phyloP scores from a whole-genome alignment of 2,888 invertebrate species.

The Drosophila paranaensis region DNA sequence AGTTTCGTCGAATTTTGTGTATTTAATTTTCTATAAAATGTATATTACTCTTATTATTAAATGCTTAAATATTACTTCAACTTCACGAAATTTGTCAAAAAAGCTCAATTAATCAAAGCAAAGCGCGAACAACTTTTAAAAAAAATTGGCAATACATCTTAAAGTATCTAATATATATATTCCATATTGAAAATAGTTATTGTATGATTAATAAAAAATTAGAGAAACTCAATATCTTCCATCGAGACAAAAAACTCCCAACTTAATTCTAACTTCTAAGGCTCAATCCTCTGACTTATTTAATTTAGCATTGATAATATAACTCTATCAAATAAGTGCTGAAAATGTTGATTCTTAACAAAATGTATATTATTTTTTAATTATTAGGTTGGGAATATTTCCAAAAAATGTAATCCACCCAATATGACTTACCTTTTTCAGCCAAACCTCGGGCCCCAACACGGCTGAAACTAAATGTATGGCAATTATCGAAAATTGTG shows the following conservation, averaged over 20 bases:
- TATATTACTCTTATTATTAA: background rate
- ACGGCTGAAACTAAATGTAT: constrained; percentile 94
- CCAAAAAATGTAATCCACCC: constrained; percentile 6
- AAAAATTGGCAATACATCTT: constrained; percentile 10
- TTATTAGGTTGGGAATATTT: background rate
- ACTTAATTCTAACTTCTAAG: background rate
- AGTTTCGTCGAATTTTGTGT: background rate
- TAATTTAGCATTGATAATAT: constrained; percentile 26
- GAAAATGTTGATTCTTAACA: constrained; percentile 34
- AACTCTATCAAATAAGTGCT: constrained; percentile 31
- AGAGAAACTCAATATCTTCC: background rate
- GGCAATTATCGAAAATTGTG: constrained; percentile 95
- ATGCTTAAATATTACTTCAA: constrained; percentile 11
- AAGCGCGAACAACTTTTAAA: constrained; percentile 30
- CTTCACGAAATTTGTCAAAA: constrained; percentile 3
- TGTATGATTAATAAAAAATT: constrained; percentile 12
- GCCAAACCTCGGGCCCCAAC: constrained; percentile 95
- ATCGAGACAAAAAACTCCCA: background rate
- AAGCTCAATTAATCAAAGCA: constrained; percentile 35
- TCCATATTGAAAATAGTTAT: background rate
- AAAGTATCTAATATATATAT: constrained; percentile 12
- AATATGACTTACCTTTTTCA: constrained; percentile 87
- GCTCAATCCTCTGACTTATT: background rate
- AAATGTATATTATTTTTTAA: background rate
- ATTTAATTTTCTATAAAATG: background rate